Base-by-base conservation (phyloP, 2,888 invertebrate species). In the Hypomecis punctinalis region DNA sequence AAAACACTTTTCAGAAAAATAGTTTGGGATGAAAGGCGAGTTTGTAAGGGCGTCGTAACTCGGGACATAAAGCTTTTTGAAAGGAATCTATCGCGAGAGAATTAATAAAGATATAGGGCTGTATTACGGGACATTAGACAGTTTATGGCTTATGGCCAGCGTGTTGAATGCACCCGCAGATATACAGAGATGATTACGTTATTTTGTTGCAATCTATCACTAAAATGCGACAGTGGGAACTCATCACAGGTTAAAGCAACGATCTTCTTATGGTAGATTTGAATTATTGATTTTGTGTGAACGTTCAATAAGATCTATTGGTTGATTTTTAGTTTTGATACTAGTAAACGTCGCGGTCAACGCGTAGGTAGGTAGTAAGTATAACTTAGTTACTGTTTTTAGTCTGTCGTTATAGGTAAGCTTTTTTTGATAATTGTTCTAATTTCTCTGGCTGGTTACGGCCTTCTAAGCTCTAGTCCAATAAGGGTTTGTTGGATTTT, bases 41-140 rank as follows among this genome's bases (percentile, higher is more conserved):
- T 85, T 59, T 87, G 86, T 89, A 88, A 88, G 86, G 81, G 79
- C 78, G 84, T 91, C 92, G 91, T 93, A 90, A 92, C 86, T 86
- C 75, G 65, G 83, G 78, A 79, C 89, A 88, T 93, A 91, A 92
- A 92, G 84, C 86, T 67, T 86, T 83, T 89, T 91, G 89, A 91
- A 91, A 87, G 85, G 88, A 89, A 89, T 90, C 88, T 87, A 91
- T 88, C 85, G 84, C 80, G 83, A 81, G 84, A 82, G 90, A 90
- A 91, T 91, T 93, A 92, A 92, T 93, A 92, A 89, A 91, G 93
- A 91, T 92, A 91, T 91, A 89, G 89, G 88, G 84, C 83, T 85
- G 86, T 89, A 90, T 90, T 90, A 91, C 78, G 82, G 84, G 85
- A 87, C 85, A 93, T 93, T 93, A 92, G 91, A 81, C 76, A 74